These are phyloP conservation scores for Dendrolimus houi DNA, from an alignment of 2,888 invertebrate genomes.

Conservation along the genomic window DNA sequence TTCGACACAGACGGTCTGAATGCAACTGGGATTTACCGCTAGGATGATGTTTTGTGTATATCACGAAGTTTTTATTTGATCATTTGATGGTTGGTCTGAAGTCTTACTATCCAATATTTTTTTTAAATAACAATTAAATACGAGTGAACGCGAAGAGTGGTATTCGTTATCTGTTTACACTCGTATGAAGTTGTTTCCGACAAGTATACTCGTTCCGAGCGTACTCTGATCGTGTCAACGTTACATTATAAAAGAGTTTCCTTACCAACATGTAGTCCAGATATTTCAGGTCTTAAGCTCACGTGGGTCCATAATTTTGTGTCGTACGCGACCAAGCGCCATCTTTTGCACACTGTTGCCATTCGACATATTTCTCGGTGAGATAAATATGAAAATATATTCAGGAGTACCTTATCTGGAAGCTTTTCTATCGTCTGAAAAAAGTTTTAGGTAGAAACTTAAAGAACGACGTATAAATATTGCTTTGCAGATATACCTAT, in stretches of 20 bases:
- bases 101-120: too few relatives aligned
- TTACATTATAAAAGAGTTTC: conserved; percentile 6
- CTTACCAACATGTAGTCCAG: conserved; percentile 90
- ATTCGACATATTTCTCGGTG: conserved; percentile 96
- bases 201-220: too few relatives aligned
- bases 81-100: too few relatives aligned
- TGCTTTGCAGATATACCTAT: too few relatives aligned
- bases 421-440: conserved; percentile 95
- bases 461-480: too few relatives aligned
- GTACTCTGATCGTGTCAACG: too few relatives aligned
- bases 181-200: not conserved
- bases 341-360: conserved; percentile 96
- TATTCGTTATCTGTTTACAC: not conserved
- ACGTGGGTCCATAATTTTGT: conserved; percentile 97
- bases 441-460: not conserved
- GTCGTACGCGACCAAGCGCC: conserved; percentile 97
- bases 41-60: too few relatives aligned
- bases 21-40: too few relatives aligned
- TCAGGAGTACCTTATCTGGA: conserved; percentile 96
- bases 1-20: too few relatives aligned
- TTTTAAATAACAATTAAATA: too few relatives aligned
- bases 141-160: too few relatives aligned
- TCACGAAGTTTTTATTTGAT: too few relatives aligned
- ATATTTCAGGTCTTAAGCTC: conserved; percentile 96
- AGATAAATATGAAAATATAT: conserved; percentile 94